Base-by-base conservation (phyloP, 35 echinoderm and acorn worm genomes). In the Patiria miniata region DNA sequence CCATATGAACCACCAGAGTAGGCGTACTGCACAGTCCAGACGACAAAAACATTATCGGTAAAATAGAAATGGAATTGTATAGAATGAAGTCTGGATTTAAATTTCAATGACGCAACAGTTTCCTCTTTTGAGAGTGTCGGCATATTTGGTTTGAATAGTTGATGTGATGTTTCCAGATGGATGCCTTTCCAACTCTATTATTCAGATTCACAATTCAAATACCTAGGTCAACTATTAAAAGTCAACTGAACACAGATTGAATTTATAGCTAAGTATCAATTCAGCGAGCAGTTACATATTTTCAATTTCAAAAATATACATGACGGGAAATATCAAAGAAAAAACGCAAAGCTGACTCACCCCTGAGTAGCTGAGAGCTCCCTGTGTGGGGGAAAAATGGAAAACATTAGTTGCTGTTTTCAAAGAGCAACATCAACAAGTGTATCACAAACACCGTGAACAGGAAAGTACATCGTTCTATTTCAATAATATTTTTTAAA, bases 281-380 rank as follows among this genome's bases (percentile, higher is more conserved):
- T n/a, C n/a, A n/a, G n/a, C n/a, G n/a, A n/a, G n/a, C n/a, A n/a
- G n/a, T n/a, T n/a, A n/a, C n/a, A n/a, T n/a, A n/a, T n/a, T n/a
- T n/a, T n/a, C n/a, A n/a, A n/a, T n/a, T n/a, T n/a, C n/a, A n/a
- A n/a, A n/a, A n/a, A n/a, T n/a, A n/a, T n/a, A n/a, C n/a, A n/a
- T n/a, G n/a, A n/a, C 39, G 9, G 38, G 37, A 42, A 50, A 37
- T 50, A 80, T 80, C 17, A 50, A 22, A 44, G 37, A n/a, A 39
- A 42, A 36, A 76, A 32, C 36, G 44, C n/a, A n/a, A n/a, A n/a
- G n/a, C n/a, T 12, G 42, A 1, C 40, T 30, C 38, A 81, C 42
- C 42, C 42, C 42, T 4, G 65, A 73, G 26, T 73, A 73, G 65
- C 65, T 73, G 30, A 73, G 65, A 73, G 65, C 65, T 73, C 65